A percentile compares a stretch with the other conserved stretches of the same genome.
These are phyloP conservation scores for Larimichthys crocea DNA, from an alignment of 2,113 vertebrate species.

Conservation along the genomic window DNA sequence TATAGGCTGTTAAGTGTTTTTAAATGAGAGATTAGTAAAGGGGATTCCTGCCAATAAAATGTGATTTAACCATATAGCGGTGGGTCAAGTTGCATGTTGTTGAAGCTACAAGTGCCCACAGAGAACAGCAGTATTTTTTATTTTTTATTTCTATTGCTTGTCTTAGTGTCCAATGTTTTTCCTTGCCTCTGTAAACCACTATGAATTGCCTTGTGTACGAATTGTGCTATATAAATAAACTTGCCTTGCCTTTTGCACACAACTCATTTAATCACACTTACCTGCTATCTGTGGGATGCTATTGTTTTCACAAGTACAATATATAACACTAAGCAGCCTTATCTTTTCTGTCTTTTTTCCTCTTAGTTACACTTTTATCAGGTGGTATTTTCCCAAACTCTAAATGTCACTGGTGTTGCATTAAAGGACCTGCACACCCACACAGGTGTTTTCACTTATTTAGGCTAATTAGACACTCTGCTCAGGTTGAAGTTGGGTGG, in stretches of 20 bases:
- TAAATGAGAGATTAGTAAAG: slow-evolving; percentile 32
- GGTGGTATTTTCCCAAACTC: background rate
- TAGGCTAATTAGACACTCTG: background rate
- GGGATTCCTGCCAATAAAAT: slow-evolving; percentile 14
- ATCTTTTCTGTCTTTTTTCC: background rate
- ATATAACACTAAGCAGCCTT: background rate
- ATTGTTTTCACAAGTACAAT: background rate
- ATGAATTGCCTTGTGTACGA: too few relatives aligned
- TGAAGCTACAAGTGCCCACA: background rate
- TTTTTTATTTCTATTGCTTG: too few relatives aligned
- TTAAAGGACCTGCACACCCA: background rate
- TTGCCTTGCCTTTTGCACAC: background rate
- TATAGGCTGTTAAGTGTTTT: slow-evolving; percentile 37
- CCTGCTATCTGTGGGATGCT: background rate
- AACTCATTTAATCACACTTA: background rate
- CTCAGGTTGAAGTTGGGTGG: too few relatives aligned
- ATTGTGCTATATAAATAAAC: too few relatives aligned
- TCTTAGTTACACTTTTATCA: background rate
- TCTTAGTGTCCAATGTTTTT: too few relatives aligned
- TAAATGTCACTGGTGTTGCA: background rate
- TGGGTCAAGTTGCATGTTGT: slow-evolving; percentile 4
- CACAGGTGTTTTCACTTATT: background rate
- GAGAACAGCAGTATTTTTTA: background rate
- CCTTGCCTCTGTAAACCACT: too few relatives aligned
- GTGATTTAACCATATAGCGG: background rate